phyloP scores from a whole-genome alignment of 2,113 vertebrate species.

The Chroicocephalus ridibundus region DNA sequence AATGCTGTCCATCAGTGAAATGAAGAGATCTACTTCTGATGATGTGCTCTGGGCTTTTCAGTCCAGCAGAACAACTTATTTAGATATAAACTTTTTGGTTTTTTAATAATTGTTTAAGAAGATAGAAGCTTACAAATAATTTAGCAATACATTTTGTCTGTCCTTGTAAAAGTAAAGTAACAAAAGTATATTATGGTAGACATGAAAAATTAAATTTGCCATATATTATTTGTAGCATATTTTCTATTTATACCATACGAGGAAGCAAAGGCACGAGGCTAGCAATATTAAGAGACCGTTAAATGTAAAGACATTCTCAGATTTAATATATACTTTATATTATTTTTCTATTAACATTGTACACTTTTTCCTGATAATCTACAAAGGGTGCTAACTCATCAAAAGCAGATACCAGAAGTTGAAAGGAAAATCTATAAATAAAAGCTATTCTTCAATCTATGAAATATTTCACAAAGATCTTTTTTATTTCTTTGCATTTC shows the following conservation, averaged over 20 bases:
- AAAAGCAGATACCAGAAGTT: neutral
- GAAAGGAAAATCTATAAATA: neutral
- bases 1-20: neutral
- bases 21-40: neutral
- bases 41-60: neutral
- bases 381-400: neutral
- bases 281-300: neutral
- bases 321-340: neutral
- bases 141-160: neutral
- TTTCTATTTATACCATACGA: neutral
- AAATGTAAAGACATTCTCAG: neutral
- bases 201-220: neutral
- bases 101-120: neutral
- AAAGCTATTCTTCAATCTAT: neutral
- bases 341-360: neutral
- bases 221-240: neutral
- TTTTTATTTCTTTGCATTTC: neutral
- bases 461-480: neutral
- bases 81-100: neutral
- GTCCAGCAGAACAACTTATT: neutral
- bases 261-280: neutral
- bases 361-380: neutral
- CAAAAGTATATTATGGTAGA: neutral
- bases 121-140: neutral
- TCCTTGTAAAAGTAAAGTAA: neutral